Percentiles rank a stretch among this genome's conserved stretches.
These are phyloP conservation scores for Hypsopygia costalis DNA, from an alignment of 2,888 invertebrate genomes.

Conservation along the genomic window DNA sequence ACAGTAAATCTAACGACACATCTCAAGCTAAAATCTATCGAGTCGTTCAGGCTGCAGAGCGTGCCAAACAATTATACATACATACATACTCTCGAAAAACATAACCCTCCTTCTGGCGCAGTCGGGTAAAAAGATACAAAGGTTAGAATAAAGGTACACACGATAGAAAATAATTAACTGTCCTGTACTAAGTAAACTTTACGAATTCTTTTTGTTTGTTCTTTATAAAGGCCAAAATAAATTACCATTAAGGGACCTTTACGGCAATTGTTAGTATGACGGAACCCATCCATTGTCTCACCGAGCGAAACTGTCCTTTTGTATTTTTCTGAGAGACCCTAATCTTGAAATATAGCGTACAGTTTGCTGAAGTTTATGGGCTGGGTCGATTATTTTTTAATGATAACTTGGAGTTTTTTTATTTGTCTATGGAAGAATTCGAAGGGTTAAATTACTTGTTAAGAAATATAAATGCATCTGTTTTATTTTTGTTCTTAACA, in stretches of 20 bases:
- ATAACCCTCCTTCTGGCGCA: too few species aligned
- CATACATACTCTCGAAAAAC: too few species aligned
- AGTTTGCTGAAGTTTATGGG: background rate
- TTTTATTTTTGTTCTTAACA: too few species aligned
- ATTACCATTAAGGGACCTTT: constrained; percentile 40
- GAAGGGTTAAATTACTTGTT: too few species aligned
- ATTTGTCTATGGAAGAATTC: background rate
- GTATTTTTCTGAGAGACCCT: constrained; percentile 10
- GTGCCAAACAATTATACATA: too few species aligned
- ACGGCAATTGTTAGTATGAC: constrained; percentile 34
- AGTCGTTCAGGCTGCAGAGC: too few species aligned
- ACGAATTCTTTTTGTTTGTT: constrained; percentile 15
- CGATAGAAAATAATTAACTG: constrained; percentile 13
- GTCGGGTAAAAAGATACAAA: too few species aligned
- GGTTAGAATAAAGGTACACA: too few species aligned
- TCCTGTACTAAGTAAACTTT: background rate
- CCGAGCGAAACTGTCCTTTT: constrained; percentile 6
- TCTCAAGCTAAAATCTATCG: too few species aligned
- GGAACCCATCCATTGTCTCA: constrained; percentile 19
- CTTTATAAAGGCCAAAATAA: constrained; percentile 37
- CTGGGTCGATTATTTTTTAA: constrained; percentile 9
- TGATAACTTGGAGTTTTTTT: constrained; percentile 1
- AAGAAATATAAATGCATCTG: too few species aligned
- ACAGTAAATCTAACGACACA: too few species aligned
- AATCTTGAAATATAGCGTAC: constrained; percentile 10